These are phyloP conservation scores for Taphrorychus bicolor DNA, from an alignment of 2,888 invertebrate genomes.

Conservation along the genomic window DNA sequence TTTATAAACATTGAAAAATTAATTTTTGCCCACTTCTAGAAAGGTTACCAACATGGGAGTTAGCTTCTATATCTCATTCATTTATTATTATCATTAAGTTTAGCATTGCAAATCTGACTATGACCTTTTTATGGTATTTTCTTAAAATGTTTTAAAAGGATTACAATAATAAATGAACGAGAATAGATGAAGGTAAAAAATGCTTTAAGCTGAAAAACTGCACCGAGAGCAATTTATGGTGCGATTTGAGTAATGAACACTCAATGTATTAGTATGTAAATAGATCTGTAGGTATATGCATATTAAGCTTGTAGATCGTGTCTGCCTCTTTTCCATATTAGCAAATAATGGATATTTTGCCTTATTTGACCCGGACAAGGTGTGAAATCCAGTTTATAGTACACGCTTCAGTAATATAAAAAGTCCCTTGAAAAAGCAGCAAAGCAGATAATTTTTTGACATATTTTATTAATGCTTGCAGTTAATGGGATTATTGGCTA, in stretches of 20 bases:
- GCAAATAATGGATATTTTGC: background rate
- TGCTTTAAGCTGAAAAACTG: too few relatives aligned
- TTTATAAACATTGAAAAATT: too few relatives aligned
- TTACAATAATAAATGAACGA: too few relatives aligned
- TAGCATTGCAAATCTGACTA: too few relatives aligned
- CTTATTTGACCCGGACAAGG: conserved; percentile 2
- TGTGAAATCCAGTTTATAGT: conserved; percentile 1
- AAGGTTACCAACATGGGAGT: too few relatives aligned
- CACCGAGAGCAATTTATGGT: conserved; percentile 11
- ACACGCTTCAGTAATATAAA: background rate
- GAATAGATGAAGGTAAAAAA: too few relatives aligned
- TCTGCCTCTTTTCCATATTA: conserved; percentile 3
- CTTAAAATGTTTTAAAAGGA: too few relatives aligned
- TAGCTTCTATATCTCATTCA: too few relatives aligned
- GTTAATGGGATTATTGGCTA: too few relatives aligned
- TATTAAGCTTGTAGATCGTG: background rate
- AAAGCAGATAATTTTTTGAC: background rate
- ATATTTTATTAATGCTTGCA: background rate
- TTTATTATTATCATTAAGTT: too few relatives aligned
- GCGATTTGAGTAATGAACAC: conserved; percentile 18
- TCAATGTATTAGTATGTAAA: conserved; percentile 22
- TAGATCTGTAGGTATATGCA: conserved; percentile 18
- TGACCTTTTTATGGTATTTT: too few relatives aligned
- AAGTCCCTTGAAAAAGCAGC: background rate
- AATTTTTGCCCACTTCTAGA: too few relatives aligned